Percentiles rank a stretch among this genome's conserved stretches.
phyloP scores from a whole-genome alignment of 2,888 invertebrate species.

The Silvanus unidentatus region DNA sequence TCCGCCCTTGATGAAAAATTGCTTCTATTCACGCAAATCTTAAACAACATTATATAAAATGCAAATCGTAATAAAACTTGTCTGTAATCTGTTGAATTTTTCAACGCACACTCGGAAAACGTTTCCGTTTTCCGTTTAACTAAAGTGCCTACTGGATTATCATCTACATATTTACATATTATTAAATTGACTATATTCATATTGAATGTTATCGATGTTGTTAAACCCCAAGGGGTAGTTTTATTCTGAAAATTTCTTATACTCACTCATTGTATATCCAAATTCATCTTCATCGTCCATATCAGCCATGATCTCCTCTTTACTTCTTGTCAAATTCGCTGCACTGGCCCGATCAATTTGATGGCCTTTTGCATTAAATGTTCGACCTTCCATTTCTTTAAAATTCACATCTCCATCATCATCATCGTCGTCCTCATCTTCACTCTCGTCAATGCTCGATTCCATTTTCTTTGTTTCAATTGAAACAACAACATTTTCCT shows the following conservation, averaged over 20 bases:
- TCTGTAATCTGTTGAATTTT: too few relatives aligned
- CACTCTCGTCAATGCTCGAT: background rate
- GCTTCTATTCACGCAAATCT: too few relatives aligned
- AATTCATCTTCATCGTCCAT: conserved; percentile 85
- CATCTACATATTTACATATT: too few relatives aligned
- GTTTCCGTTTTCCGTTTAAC: too few relatives aligned
- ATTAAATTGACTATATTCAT: too few relatives aligned
- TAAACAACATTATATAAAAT: too few relatives aligned
- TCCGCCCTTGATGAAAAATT: too few relatives aligned
- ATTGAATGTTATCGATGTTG: too few relatives aligned
- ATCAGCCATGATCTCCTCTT: conserved; percentile 73
- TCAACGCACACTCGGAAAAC: too few relatives aligned
- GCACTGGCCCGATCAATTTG: conserved; percentile 88
- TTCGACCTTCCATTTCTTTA: conserved; percentile 73
- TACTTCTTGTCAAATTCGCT: conserved; percentile 71
- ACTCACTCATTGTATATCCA: conserved; percentile 90
- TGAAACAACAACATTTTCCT: conserved; percentile 7
- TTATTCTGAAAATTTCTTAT: background rate
- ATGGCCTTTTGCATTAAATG: conserved; percentile 67
- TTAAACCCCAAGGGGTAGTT: too few relatives aligned
- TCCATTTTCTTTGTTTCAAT: conserved; percentile 6
- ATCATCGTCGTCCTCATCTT: conserved; percentile 3
- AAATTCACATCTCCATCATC: conserved; percentile 68
- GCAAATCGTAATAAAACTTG: too few relatives aligned
- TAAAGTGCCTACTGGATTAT: too few relatives aligned